These are phyloP conservation scores for Champsocephalus gunnari DNA, from an alignment of 2,797 vertebrate genomes.

Conservation along the genomic window DNA sequence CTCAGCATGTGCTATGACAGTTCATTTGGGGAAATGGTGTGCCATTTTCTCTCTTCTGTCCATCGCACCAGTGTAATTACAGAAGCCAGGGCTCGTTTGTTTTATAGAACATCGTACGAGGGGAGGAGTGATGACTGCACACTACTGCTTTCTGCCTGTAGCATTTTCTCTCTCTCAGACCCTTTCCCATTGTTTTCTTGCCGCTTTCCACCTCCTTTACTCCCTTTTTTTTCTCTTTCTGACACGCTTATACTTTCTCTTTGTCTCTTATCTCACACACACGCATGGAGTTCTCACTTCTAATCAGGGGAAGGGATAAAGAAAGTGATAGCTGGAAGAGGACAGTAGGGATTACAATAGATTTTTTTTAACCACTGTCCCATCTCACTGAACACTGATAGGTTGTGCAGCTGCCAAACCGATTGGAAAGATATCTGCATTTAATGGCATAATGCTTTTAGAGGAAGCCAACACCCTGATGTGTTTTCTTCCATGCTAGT, in stretches of 20 bases:
- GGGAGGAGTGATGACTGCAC: constrained; percentile 78
- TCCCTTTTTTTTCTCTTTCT: constrained; percentile 33
- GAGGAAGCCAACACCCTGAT: constrained; percentile 59
- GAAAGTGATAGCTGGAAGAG: constrained; percentile 73
- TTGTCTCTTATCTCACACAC: constrained; percentile 67
- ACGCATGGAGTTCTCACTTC: constrained; percentile 56
- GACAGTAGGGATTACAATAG: constrained; percentile 81
- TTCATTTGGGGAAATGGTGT: constrained; percentile 82
- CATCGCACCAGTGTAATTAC: constrained; percentile 85
- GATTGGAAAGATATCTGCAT: constrained; percentile 82
- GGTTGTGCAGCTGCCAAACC: constrained; percentile 71
- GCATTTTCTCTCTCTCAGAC: constrained; percentile 58
- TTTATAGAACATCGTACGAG: constrained; percentile 79
- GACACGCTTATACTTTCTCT: constrained; percentile 60
- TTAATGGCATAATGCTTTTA: constrained; percentile 77
- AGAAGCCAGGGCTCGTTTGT: constrained; percentile 83
- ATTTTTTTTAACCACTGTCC: constrained; percentile 75
- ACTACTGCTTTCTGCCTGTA: constrained; percentile 64
- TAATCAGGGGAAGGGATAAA: constrained; percentile 76
- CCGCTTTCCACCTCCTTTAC: constrained; percentile 45
- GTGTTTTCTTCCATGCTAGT: constrained; percentile 58
- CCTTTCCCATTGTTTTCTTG: constrained; percentile 58
- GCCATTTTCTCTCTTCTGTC: constrained; percentile 83
- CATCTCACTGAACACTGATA: constrained; percentile 81
- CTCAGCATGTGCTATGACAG: constrained; percentile 83